phyloP scores from a whole-genome alignment of 2,888 invertebrate genomes.

The Chironomus tentans region DNA sequence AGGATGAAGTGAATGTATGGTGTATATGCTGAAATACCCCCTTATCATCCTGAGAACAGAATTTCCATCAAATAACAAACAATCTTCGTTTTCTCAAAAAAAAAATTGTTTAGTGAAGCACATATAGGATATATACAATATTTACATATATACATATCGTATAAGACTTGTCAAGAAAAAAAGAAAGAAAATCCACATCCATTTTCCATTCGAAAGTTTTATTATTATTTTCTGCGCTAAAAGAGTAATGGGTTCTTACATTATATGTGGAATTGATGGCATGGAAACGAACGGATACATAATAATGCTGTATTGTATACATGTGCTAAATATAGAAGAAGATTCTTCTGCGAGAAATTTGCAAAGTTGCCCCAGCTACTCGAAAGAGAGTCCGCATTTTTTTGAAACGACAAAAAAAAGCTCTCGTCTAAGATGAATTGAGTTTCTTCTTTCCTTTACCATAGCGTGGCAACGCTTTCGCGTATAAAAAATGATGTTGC shows the following conservation, averaged over 20 bases:
- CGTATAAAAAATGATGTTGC: neutral
- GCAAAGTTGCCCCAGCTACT: neutral
- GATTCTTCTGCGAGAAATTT: too few relatives aligned
- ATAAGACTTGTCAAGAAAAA: neutral
- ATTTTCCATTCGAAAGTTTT: conserved; percentile 16
- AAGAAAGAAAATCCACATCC: conserved; percentile 6
- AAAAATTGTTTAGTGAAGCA: conserved; percentile 15
- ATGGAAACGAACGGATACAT: conserved; percentile 18
- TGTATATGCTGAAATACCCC: neutral
- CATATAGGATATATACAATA: neutral
- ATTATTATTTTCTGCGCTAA: conserved; percentile 15
- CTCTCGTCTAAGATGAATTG: neutral
- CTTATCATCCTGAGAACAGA: conserved; percentile 11
- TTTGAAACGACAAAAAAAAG: neutral
- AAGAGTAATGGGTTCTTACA: neutral
- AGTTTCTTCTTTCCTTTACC: neutral
- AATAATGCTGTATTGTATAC: neutral
- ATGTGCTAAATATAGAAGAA: neutral
- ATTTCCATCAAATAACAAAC: conserved; percentile 21
- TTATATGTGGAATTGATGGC: conserved; percentile 13
- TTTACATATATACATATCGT: neutral
- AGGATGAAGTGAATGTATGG: neutral
- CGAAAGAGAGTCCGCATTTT: neutral
- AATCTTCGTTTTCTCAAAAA: neutral
- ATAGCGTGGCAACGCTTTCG: neutral